Conservation (phyloP, 2,113 vertebrate species). For the Sander vitreus region DNA sequence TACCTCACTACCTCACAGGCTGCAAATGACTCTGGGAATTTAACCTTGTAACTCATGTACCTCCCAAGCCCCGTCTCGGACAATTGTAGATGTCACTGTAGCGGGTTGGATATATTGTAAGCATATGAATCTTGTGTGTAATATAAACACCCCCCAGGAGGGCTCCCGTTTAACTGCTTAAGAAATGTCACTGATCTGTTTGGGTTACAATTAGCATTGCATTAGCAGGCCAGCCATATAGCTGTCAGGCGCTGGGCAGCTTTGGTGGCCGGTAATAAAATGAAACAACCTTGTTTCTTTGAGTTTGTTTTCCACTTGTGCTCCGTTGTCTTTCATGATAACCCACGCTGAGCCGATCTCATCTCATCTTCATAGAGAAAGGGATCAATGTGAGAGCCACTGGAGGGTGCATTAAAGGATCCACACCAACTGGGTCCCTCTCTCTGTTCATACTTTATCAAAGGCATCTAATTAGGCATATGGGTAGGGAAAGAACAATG, state of each 20-base stretch:
- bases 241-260: slow-evolving; percentile 41
- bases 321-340: slow-evolving; percentile 55
- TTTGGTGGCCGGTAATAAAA: slow-evolving; percentile 14
- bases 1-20: slow-evolving; percentile 36
- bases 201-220: slow-evolving; percentile 58
- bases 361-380: slow-evolving; percentile 42
- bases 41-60: slow-evolving; percentile 36
- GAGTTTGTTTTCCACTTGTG: slow-evolving; percentile 38
- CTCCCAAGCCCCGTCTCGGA: slow-evolving; percentile 28
- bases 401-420: slow-evolving; percentile 73
- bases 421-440: slow-evolving; percentile 69
- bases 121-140: slow-evolving; percentile 31
- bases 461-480: slow-evolving; percentile 75
- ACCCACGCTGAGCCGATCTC: slow-evolving; percentile 38
- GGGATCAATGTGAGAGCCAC: slow-evolving; percentile 72
- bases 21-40: slow-evolving; percentile 49
- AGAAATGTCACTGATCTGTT: slow-evolving; percentile 67
- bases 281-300: slow-evolving; percentile 12
- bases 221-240: slow-evolving; percentile 33
- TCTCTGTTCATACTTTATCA: slow-evolving; percentile 77
- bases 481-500: slow-evolving; percentile 63
- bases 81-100: slow-evolving; percentile 43
- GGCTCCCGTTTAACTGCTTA: slow-evolving; percentile 57
- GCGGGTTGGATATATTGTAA: slow-evolving; percentile 33
- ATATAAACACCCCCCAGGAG: slow-evolving; percentile 37